These are phyloP conservation scores for Peromyscus polionotus DNA, from an alignment of 2,113 vertebrate species.

Conservation along the genomic window DNA sequence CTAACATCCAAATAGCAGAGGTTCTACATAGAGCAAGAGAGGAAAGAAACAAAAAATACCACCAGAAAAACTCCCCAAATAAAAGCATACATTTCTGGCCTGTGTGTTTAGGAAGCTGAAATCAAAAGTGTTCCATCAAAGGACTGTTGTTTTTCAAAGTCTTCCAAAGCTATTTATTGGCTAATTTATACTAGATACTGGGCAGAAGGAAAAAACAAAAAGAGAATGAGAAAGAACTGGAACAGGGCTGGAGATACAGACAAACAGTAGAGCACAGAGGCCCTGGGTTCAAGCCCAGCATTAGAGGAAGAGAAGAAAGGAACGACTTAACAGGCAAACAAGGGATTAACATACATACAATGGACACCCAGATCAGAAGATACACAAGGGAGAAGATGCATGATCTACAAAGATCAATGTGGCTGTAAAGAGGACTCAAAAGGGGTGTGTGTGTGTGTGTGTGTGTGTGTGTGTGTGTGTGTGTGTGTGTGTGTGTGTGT, in stretches of 20 bases:
- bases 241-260: neutral
- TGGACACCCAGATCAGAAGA: neutral
- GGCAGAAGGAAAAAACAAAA: constrained; percentile 12
- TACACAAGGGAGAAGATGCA: neutral
- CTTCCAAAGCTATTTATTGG: neutral
- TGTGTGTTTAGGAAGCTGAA: neutral
- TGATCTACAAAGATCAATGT: constrained; percentile 7
- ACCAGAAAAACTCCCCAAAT: neutral
- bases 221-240: constrained; percentile 11
- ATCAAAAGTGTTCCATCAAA: neutral
- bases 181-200: constrained; percentile 11
- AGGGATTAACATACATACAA: neutral
- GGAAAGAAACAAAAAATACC: neutral
- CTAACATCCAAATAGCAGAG: neutral
- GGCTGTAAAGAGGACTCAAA: neutral
- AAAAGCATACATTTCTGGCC: constrained; percentile 5
- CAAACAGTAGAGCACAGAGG: neutral
- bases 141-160: neutral
- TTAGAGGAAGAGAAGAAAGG: neutral
- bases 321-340: constrained; percentile 4
- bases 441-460: too few species aligned
- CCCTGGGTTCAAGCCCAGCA: neutral
- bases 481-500: neutral
- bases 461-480: neutral
- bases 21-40: neutral